These are phyloP conservation scores for Puntigrus tetrazona DNA, from an alignment of 2,113 vertebrate species.

Conservation along the genomic window DNA sequence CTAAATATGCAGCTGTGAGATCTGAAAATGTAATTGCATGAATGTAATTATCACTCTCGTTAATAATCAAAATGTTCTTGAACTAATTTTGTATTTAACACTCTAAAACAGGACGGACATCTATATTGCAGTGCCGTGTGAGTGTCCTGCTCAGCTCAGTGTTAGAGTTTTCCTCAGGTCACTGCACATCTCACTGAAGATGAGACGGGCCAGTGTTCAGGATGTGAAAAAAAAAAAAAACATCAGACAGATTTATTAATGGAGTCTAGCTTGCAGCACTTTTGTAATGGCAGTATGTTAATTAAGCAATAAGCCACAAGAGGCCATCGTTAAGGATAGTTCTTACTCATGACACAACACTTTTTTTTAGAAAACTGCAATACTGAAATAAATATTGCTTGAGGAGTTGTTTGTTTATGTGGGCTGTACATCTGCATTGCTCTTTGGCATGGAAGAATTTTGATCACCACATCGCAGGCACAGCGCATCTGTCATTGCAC, in stretches of 20 bases:
- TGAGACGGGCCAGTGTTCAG: background rate
- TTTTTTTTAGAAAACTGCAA: background rate
- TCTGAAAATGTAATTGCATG: background rate
- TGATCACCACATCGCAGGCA: no score
- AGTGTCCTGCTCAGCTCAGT: background rate
- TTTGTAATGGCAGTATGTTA: slow-evolving; percentile 1
- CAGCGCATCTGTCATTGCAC: no score
- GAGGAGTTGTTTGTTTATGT: no score
- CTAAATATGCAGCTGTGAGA: background rate
- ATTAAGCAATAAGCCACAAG: slow-evolving; percentile 4
- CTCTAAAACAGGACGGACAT: background rate
- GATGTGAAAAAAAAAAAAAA: background rate
- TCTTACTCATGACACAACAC: background rate
- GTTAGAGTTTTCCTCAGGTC: background rate
- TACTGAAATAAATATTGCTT: background rate
- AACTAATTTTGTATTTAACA: background rate
- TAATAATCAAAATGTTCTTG: background rate
- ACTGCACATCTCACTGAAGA: background rate
- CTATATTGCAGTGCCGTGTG: background rate
- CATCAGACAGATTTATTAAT: slow-evolving; percentile 3
- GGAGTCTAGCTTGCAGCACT: slow-evolving; percentile 6
- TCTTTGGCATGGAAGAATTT: no score
- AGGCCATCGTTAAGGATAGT: background rate
- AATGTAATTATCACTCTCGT: background rate
- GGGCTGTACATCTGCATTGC: no score